Conservation (phyloP, 2,888 invertebrate genomes). For the Tetranychus piercei region DNA sequence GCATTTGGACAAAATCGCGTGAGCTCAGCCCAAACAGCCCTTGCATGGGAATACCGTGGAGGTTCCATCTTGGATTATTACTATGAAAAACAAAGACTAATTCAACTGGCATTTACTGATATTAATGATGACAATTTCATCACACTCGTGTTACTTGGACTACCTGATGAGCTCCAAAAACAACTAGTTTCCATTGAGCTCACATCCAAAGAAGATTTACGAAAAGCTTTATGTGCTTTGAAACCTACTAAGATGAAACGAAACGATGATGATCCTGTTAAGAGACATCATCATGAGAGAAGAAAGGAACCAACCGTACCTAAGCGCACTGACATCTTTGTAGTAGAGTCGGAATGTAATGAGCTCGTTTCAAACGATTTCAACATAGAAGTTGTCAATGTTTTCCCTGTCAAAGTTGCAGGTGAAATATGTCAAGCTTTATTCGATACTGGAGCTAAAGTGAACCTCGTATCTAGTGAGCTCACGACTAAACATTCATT, state of each 20-base stretch:
- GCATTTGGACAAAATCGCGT: conserved; percentile 2
- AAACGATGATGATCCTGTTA: no score
- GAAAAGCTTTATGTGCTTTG: background rate
- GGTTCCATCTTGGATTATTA: background rate
- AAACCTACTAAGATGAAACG: background rate
- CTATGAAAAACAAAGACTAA: conserved; percentile 3
- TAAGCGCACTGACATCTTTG: no score
- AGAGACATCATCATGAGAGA: no score
- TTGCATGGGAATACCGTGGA: background rate
- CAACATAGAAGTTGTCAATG: no score
- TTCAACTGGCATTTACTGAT: background rate
- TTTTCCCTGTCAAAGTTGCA: no score
- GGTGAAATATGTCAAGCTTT: no score
- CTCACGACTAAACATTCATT: no score
- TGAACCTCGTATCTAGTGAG: no score
- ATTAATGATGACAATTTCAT: background rate
- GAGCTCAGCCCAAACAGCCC: background rate
- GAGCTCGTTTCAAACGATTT: no score
- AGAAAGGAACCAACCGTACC: no score
- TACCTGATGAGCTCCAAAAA: background rate
- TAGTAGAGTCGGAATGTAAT: no score
- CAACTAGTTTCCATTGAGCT: background rate
- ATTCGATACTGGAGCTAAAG: no score
- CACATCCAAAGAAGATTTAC: background rate
- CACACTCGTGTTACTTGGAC: background rate